A percentile compares a stretch with the other conserved stretches of the same genome.
Conservation (phyloP, 2,888 invertebrate genomes). For the Teleogryllus oceanicus region DNA sequence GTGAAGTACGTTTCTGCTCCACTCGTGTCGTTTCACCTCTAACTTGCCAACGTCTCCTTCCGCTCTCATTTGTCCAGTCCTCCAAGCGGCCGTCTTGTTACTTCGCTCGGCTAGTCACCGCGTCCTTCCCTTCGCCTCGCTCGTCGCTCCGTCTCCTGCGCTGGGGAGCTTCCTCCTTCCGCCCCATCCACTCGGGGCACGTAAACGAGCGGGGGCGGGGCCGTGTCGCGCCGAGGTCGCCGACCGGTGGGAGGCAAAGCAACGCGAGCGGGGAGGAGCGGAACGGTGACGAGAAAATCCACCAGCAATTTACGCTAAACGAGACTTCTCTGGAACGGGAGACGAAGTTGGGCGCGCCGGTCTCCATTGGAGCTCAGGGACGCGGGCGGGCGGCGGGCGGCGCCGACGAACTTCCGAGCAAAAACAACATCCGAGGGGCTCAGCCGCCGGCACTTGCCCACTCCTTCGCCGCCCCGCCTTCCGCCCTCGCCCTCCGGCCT, state of each 20-base stretch:
- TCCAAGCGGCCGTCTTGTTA: too few species aligned
- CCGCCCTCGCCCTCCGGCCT: neutral
- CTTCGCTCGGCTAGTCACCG: too few species aligned
- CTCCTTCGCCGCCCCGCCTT: neutral
- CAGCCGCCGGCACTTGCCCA: neutral
- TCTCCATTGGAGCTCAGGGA: neutral
- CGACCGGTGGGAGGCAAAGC: neutral
- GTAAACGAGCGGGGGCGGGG: too few species aligned
- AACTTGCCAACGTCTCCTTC: too few species aligned
- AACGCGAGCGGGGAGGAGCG: neutral
- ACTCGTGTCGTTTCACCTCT: too few species aligned
- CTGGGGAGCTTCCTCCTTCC: too few species aligned
- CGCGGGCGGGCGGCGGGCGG: neutral
- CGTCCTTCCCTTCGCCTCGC: too few species aligned
- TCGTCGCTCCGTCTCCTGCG: too few species aligned
- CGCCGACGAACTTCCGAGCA: neutral
- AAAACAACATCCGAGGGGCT: neutral
- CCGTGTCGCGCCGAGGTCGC: too few species aligned
- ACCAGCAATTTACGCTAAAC: constrained; percentile 10
- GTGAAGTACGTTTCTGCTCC: too few species aligned
- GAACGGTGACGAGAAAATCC: neutral
- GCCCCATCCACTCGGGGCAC: too few species aligned
- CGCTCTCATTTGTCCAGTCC: too few species aligned
- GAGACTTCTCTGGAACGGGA: neutral
- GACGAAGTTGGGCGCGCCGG: neutral